Percentiles rank a stretch among this genome's conserved stretches.
phyloP scores from a whole-genome alignment of 1,140 invertebrate species.

The Brachionus asplanchnoidis region DNA sequence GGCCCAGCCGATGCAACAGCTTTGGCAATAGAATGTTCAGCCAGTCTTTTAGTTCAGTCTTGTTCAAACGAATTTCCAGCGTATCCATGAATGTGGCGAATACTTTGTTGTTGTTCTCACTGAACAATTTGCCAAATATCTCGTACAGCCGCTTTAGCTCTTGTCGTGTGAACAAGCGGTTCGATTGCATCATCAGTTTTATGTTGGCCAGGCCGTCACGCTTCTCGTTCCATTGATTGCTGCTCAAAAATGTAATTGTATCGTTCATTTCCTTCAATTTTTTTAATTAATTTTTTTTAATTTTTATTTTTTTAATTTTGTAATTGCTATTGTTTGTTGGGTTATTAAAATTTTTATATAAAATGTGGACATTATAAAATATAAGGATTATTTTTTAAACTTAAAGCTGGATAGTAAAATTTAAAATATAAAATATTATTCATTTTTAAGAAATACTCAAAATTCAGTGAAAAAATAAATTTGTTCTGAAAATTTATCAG shows the following conservation, averaged over 20 bases:
- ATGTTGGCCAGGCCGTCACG: slow-evolving; percentile 83
- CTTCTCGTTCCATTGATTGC: slow-evolving; percentile 80
- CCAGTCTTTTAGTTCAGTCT: slow-evolving; percentile 80
- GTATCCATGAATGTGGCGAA: slow-evolving; percentile 87
- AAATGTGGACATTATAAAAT: too few species aligned
- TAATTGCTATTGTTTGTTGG: too few species aligned
- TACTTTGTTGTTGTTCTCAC: slow-evolving; percentile 51
- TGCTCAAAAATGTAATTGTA: slow-evolving; percentile 77
- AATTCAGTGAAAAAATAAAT: too few species aligned
- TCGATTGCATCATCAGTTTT: slow-evolving; percentile 68
- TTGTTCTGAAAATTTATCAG: too few species aligned
- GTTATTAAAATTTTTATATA: too few species aligned
- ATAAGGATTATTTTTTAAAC: too few species aligned
- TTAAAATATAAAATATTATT: too few species aligned
- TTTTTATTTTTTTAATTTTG: too few species aligned
- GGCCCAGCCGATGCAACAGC: slow-evolving; percentile 77
- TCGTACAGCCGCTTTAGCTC: slow-evolving; percentile 53
- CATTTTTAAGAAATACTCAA: too few species aligned
- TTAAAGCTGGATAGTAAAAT: too few species aligned
- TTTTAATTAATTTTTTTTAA: too few species aligned
- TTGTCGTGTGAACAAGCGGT: slow-evolving; percentile 53
- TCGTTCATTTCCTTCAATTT: slow-evolving; percentile 72
- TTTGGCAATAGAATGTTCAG: slow-evolving; percentile 75
- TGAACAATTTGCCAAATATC: not conserved
- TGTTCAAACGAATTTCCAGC: slow-evolving; percentile 77